phyloP scores from a whole-genome alignment of 2,113 vertebrate genomes.

The Hassar affinis region DNA sequence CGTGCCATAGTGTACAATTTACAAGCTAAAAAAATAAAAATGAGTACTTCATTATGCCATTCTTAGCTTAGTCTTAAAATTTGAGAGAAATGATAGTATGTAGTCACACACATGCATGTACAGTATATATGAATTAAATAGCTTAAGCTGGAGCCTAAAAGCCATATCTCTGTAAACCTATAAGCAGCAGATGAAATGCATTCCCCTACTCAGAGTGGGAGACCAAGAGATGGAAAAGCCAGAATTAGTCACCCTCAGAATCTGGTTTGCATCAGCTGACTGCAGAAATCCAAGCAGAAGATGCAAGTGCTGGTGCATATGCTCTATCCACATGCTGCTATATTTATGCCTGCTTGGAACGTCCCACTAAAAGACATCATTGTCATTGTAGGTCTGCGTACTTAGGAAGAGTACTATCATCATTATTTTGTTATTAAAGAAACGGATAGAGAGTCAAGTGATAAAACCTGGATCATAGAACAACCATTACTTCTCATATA shows the following conservation, averaged over 20 bases:
- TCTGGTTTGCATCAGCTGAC: conserved; percentile 31
- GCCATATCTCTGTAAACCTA: conserved; percentile 25
- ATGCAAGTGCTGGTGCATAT: conserved; percentile 12
- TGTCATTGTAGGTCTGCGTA: not conserved
- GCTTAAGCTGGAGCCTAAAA: not conserved
- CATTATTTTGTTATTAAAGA: not conserved
- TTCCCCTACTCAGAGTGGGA: conserved; percentile 8
- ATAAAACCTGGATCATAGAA: not conserved
- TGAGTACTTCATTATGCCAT: not conserved
- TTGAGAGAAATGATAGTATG: not conserved
- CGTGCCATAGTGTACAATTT: not conserved
- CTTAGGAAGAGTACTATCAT: not conserved
- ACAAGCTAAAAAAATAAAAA: not conserved
- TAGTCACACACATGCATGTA: not conserved
- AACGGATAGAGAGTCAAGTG: not conserved
- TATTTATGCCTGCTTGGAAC: not conserved
- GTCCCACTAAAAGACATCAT: conserved; percentile 5
- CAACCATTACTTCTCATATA: not conserved
- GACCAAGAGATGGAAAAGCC: conserved; percentile 21
- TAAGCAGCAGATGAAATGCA: conserved; percentile 25
- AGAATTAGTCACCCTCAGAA: conserved; percentile 30
- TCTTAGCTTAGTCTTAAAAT: not conserved
- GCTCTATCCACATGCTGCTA: conserved; percentile 12
- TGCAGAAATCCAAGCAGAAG: conserved; percentile 28
- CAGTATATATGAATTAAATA: not conserved